These are phyloP conservation scores for Acestrorhynchus altus DNA, from an alignment of 2,797 vertebrate species.

Conservation along the genomic window DNA sequence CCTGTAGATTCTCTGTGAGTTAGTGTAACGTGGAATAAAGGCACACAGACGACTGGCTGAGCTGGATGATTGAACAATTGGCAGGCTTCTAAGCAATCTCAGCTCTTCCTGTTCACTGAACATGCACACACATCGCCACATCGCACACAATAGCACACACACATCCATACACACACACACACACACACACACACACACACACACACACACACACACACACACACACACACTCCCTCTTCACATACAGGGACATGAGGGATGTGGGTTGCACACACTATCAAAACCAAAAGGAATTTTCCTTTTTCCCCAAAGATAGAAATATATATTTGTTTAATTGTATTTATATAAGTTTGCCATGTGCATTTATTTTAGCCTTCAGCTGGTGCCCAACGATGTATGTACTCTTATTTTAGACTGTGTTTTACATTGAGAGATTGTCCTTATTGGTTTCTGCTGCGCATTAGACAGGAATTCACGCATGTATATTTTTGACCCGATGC, in stretches of 20 bases:
- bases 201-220: conserved; percentile 1
- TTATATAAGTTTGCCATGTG: conserved; percentile 54
- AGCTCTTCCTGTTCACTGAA: conserved; percentile 51
- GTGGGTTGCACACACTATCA: conserved; percentile 45
- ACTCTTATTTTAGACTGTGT: conserved; percentile 46
- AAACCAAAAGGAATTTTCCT: conserved; percentile 57
- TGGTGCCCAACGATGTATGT: conserved; percentile 43
- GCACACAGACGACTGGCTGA: conserved; percentile 15
- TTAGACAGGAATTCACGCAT: not conserved
- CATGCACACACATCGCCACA: conserved; percentile 34
- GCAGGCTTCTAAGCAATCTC: conserved; percentile 43
- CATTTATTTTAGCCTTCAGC: conserved; percentile 52
- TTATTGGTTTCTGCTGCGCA: conserved; percentile 35
- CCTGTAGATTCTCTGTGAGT: conserved; percentile 54
- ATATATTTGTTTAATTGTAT: conserved; percentile 51
- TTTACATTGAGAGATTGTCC: conserved; percentile 37
- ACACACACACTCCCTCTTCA: not conserved
- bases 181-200: not conserved
- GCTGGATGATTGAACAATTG: conserved; percentile 36
- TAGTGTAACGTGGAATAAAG: conserved; percentile 35
- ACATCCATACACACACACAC: too few relatives aligned
- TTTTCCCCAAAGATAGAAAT: conserved; percentile 44
- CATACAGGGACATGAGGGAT: conserved; percentile 38
- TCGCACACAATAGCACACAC: too few relatives aligned
- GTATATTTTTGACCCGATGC: conserved; percentile 25